phyloP scores from a whole-genome alignment of 1,140 invertebrate genomes.

The Pteromalus puparum region DNA sequence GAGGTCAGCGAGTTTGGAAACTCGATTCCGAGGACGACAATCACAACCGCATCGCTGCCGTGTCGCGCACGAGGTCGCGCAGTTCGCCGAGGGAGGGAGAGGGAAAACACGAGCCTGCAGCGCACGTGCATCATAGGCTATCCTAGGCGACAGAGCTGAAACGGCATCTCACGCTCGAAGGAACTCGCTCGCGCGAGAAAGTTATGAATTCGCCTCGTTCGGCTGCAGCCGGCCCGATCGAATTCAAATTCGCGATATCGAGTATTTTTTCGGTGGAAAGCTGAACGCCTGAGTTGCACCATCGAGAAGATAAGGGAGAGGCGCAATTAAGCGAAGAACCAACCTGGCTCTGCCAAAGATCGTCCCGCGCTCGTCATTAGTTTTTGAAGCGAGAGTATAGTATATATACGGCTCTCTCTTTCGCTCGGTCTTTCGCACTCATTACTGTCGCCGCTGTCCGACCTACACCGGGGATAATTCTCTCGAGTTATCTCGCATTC shows the following conservation, averaged over 20 bases:
- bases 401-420: neutral
- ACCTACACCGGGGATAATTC: constrained; percentile 56
- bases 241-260: too few species aligned
- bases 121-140: too few species aligned
- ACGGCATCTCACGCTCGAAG: neutral
- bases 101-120: neutral
- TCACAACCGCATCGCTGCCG: neutral
- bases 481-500: constrained; percentile 71
- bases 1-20: constrained; percentile 35
- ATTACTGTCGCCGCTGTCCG: neutral
- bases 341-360: neutral
- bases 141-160: neutral
- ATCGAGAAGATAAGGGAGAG: neutral
- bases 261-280: too few species aligned
- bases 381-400: neutral
- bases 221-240: too few species aligned
- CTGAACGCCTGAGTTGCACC: too few species aligned
- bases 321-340: neutral
- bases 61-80: neutral
- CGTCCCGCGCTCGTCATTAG: constrained; percentile 16
- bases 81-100: neutral
- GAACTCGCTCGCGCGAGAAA: neutral
- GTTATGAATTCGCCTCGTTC: too few species aligned
- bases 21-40: constrained; percentile 18
- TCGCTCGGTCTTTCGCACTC: neutral